Percentiles rank a stretch among this genome's conserved stretches.
Conservation (phyloP, 2,888 invertebrate species). For the Drosophila greeni region DNA sequence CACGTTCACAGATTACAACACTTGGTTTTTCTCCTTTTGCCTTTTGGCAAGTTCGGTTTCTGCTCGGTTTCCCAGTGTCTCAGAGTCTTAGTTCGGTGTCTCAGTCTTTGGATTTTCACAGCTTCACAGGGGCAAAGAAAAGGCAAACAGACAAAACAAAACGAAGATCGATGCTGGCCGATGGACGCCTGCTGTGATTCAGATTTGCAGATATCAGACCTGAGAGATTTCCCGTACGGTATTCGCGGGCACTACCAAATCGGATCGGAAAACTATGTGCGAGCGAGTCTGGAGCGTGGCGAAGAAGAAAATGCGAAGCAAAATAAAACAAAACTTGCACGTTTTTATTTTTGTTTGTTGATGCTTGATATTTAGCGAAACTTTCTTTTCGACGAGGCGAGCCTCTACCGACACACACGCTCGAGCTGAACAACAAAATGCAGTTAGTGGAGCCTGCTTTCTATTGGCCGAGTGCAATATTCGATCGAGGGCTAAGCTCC, state of each 20-base stretch:
- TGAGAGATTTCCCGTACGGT: conserved; percentile 40
- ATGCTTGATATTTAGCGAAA: conserved; percentile 59
- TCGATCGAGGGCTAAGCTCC: conserved; percentile 9
- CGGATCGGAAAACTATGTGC: conserved; percentile 36
- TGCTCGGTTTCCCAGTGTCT: conserved; percentile 12
- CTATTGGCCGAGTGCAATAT: conserved; percentile 55
- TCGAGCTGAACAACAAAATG: conserved; percentile 57
- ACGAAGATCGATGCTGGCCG: conserved; percentile 10
- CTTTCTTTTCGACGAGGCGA: conserved; percentile 63
- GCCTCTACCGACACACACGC: conserved; percentile 49
- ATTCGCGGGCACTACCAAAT: conserved; percentile 37
- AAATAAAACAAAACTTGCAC: conserved; percentile 56
- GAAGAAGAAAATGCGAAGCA: conserved; percentile 57
- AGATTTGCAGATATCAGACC: conserved; percentile 11
- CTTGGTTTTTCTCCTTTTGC: conserved; percentile 34
- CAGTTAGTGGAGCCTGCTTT: conserved; percentile 66
- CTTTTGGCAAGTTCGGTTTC: conserved; percentile 22
- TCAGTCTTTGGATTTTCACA: conserved; percentile 15
- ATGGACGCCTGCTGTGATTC: conserved; percentile 31
- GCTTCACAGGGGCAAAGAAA: conserved; percentile 7
- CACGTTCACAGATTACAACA: conserved; percentile 53
- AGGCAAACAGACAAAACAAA: conserved; percentile 9
- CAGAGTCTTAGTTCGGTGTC: conserved; percentile 4
- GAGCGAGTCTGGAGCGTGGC: conserved; percentile 36
- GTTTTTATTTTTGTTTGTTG: conserved; percentile 56